Base-by-base conservation (phyloP, 2,888 invertebrate species). In the Orthosia gracilis region DNA sequence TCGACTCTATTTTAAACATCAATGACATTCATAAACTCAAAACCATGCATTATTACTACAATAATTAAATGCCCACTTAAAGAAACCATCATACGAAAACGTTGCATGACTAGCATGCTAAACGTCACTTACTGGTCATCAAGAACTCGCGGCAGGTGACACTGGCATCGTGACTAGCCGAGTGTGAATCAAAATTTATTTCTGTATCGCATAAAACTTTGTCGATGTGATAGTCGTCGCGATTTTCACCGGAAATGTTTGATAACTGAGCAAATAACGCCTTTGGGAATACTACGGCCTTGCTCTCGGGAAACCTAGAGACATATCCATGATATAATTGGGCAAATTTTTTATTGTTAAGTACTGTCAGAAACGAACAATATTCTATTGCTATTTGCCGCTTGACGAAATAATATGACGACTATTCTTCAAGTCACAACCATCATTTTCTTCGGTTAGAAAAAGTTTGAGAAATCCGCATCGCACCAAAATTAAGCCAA, bases 161-260 rank as follows among this genome's bases (percentile, higher is more conserved):
- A 63, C 57, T 62, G 17, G 26, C 31, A 69, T 69, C 61, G 52
- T 69, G 69, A n/a, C n/a, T n/a, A n/a, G n/a, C n/a, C n/a, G n/a
- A 13, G 49, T 62, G 61, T 69, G 82, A 81, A 78, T 78, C 68
- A 66, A 76, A 68, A 47, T 76, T 76, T 76, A 76, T 82, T 69
- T 66, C 52, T 66, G 50, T 54, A 76, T 69, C 17, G 2, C 5
- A 61, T 18, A 4, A 23, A 55, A 75, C 18, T 64, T 61, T 52
- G n/a, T 17, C 18, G 23, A 65, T 23, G 31, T 55, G 47, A 65
- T 40, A 62, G 52, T 58, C 17, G 18, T 57, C 21, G 47, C 18
- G 21, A 52, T 31, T 61, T 80, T 47, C 18, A 18, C 1, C 50
- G 52, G 61, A 73, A 79, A 79, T 61, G 0, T 21, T 23, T 31